phyloP scores from a whole-genome alignment of 2,888 invertebrate species.

The Drosophila fulvimacula region DNA sequence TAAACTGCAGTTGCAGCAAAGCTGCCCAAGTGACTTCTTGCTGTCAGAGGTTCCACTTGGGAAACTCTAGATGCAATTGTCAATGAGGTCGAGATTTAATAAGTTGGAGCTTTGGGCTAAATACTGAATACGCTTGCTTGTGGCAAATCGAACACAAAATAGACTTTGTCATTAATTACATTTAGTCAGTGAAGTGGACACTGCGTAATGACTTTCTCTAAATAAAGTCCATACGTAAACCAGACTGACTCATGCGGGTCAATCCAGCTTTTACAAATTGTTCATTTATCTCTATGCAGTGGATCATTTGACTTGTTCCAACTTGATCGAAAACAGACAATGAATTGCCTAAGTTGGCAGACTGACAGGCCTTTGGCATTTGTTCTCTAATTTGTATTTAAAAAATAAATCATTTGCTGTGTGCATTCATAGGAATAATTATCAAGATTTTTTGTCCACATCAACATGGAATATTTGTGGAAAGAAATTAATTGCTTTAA shows the following conservation, averaged over 20 bases:
- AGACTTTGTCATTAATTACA: slow-evolving; percentile 35
- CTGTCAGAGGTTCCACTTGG: neutral
- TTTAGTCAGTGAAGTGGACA: slow-evolving; percentile 8
- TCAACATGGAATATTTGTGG: too few relatives aligned
- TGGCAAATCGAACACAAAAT: slow-evolving; percentile 11
- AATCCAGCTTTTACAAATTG: slow-evolving; percentile 14
- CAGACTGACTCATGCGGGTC: slow-evolving; percentile 18
- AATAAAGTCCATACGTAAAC: too few relatives aligned
- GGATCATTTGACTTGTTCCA: slow-evolving; percentile 45
- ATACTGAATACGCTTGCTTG: neutral
- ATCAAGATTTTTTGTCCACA: too few relatives aligned
- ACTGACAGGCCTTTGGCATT: slow-evolving; percentile 9
- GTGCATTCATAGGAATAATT: neutral
- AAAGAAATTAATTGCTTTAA: too few relatives aligned
- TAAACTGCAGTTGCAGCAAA: neutral
- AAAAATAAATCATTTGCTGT: too few relatives aligned
- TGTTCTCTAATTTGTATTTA: too few relatives aligned
- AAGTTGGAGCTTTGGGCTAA: neutral
- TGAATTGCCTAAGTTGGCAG: neutral
- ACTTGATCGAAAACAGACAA: slow-evolving; percentile 1
- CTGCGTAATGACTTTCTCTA: neutral
- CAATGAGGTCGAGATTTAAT: neutral
- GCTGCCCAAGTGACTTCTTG: neutral
- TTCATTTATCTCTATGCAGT: slow-evolving; percentile 23
- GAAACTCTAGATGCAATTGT: neutral